Percentiles rank a stretch among this genome's conserved stretches.
Conservation (phyloP, 2,888 invertebrate genomes). For the Nephrotoma flavescens region DNA sequence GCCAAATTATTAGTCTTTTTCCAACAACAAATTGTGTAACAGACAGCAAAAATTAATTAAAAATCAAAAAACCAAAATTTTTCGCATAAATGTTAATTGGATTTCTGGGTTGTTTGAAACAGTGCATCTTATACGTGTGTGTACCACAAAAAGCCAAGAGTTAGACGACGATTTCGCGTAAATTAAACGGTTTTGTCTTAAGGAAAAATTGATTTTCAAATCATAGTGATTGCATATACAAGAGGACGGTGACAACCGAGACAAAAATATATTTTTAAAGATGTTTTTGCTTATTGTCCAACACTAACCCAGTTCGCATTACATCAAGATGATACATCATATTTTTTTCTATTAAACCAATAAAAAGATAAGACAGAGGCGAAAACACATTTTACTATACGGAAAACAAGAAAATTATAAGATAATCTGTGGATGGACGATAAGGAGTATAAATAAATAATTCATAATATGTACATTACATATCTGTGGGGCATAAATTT, state of each 20-base stretch:
- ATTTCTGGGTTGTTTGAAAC: not conserved
- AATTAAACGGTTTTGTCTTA: not conserved
- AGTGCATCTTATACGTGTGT: not conserved
- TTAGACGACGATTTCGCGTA: not conserved
- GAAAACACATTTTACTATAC: not conserved
- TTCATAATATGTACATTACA: not conserved
- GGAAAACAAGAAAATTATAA: not conserved
- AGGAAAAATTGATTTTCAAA: not conserved
- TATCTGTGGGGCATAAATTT: not conserved
- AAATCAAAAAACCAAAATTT: not conserved
- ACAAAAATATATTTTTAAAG: not conserved
- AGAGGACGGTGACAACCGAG: not conserved
- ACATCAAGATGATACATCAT: not conserved
- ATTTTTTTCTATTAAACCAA: not conserved
- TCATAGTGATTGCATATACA: not conserved
- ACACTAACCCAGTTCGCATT: not conserved
- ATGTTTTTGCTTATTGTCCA: not conserved
- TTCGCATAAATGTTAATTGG: not conserved
- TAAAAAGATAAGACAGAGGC: not conserved
- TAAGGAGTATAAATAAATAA: not conserved
- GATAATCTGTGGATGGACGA: not conserved
- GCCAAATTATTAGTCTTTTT: not conserved
- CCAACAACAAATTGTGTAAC: not conserved
- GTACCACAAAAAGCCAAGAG: not conserved
- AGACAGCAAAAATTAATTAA: not conserved